Evolutionary conservation across 2,888 invertebrate genomes (phyloP), one percentile per base, ranked within the genome.

Genomic region (Chaetogeoica ovagalla): DNA sequence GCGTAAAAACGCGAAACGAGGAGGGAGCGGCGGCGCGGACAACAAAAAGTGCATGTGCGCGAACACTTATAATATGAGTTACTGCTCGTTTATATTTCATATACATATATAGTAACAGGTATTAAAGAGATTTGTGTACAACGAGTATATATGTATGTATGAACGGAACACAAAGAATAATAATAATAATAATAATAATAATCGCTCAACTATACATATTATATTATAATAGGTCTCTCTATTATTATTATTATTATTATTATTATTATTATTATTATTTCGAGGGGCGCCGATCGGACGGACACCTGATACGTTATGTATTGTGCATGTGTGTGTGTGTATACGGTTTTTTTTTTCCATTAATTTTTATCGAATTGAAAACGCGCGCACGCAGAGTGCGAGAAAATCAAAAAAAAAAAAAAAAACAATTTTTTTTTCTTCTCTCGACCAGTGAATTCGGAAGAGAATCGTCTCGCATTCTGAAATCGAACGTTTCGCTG

Each of bases 51-150:
- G 65, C 55, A 65, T 75, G 7, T 9, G 55, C 63, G 65, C 65
- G 55, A 21, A 55, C 63, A 74, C 73, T 48, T 39, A 71, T 17
- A 23, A 30, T 30, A 30, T 30, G n/a, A 30, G 30, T 30, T 4
- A 30, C 1, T 30, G 4, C 30, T 30, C 1, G 30, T 30, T 30
- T 30, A 30, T 55, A 74, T 74, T 37, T n/a, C n/a, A 75, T 75
- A 73, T 30, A 30, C 4, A 30, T 30, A 30, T 30, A 73, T 73
- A 73, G 73, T 73, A 73, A 73, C 73, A 73, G 73, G 73, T 73
- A 63, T 30, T 4, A 30, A 30, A 30, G 52, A 63, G 62, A 52
- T 63, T 30, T 59, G 11, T 48, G 48, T 48, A 13, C 3, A 48
- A 48, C 48, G 13, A 5, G 6, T 43, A 43, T 43, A 43, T 43